Base-by-base conservation (phyloP, 2,113 vertebrate species). In the Dolichallabes microphthalmus region DNA sequence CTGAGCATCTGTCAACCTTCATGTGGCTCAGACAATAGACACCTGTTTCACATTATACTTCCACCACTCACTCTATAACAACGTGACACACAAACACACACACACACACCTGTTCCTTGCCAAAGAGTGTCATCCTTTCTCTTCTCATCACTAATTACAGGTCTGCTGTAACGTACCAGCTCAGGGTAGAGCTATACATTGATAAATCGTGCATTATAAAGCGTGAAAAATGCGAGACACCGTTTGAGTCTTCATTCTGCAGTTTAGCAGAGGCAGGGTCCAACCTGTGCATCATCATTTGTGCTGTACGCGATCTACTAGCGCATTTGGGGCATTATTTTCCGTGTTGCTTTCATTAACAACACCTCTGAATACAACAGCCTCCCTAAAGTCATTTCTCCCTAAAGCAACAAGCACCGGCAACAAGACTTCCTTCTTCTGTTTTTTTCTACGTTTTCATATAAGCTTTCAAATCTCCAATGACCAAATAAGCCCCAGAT, bases 1-100 rank as follows among this genome's bases (percentile, higher is more conserved):
- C 64, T 22, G 61, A 50, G 85, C 87, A 85, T 78, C 87, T 88
- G 87, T 88, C 87, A 71, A 27, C n/a, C 63, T 84, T 80, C 57
- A 61, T 81, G 73, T 86, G 60, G 22, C 73, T 86, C 87, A 84
- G 85, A 88, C 77, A 86, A 71, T 58, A 69, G 63, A 78, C 35
- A 73, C 39, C 57, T 86, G 77, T 55, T 60, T 74, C 57, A 63
- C 66, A 50, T 80, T 79, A 61, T 32, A 50, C 39, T 76, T 76
- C 63, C 78, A 27, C 25, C 61, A 58, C 78, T 68, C 17, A 52
- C 76, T 69, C 32, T 9, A 53, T 45, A 32, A 64, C 64, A 80
- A 77, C 64, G 39, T 64, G 61, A 85, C 82, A 68, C 55, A 80
- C 53, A 69, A 32, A 71, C 68, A 69, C 68, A 69, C 58, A 55